phyloP scores from a whole-genome alignment of 2,113 vertebrate genomes.

The Salvator merianae region DNA sequence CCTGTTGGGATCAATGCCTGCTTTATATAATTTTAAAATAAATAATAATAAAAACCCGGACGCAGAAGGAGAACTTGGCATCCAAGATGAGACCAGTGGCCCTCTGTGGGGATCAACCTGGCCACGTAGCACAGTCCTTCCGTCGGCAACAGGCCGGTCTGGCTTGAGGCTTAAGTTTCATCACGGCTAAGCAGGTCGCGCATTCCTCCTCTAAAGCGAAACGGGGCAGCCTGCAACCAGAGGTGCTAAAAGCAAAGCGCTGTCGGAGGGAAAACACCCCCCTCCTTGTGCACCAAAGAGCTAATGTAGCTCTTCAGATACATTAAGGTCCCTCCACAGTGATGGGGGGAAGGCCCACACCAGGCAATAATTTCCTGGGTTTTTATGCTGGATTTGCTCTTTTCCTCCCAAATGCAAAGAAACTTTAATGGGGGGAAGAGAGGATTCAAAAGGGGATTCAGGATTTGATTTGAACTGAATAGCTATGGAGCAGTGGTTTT shows the following conservation, averaged over 20 bases:
- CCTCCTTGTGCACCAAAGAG: not conserved
- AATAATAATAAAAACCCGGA: too few species aligned
- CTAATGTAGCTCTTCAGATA: not conserved
- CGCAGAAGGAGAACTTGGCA: not conserved
- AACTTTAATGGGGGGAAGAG: too few species aligned
- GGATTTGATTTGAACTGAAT: too few species aligned
- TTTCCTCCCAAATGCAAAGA: too few species aligned
- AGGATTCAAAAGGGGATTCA: too few species aligned
- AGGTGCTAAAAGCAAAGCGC: conserved; percentile 26
- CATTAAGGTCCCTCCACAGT: not conserved
- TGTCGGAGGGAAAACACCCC: not conserved
- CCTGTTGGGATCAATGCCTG: too few species aligned
- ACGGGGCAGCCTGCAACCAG: not conserved
- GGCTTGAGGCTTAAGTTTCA: not conserved
- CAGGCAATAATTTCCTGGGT: not conserved
- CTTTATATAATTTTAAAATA: too few species aligned
- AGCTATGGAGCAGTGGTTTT: too few species aligned
- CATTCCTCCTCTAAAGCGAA: not conserved
- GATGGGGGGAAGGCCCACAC: not conserved
- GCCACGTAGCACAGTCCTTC: not conserved
- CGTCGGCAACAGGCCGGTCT: too few species aligned
- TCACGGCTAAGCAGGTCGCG: not conserved
- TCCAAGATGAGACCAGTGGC: not conserved
- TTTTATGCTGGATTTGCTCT: too few species aligned
- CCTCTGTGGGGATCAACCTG: not conserved